phyloP scores from a whole-genome alignment of 2,797 vertebrate genomes.

The Potorous gilbertii region DNA sequence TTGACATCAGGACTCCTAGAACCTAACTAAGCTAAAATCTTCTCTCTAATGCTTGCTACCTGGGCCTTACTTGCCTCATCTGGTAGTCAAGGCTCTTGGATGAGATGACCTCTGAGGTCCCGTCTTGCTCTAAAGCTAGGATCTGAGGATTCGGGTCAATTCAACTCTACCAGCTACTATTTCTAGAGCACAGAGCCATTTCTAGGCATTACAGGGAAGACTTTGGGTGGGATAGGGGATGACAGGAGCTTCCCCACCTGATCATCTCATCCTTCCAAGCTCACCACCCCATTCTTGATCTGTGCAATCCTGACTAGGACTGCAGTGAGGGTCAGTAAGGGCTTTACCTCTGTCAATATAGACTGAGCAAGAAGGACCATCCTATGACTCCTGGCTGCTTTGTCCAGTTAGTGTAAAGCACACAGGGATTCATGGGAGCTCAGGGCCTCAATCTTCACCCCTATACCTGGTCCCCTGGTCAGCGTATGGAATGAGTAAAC shows the following conservation, averaged over 20 bases:
- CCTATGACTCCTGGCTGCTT: background rate
- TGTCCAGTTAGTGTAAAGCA: background rate
- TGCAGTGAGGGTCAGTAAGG: background rate
- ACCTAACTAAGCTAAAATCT: background rate
- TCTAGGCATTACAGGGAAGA: rapidly evolving
- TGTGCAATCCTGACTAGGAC: background rate
- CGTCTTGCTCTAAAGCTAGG: background rate
- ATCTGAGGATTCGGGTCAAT: background rate
- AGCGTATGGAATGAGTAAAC: background rate
- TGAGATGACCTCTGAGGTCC: background rate
- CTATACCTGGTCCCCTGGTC: background rate
- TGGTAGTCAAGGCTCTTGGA: background rate
- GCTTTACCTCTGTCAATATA: background rate
- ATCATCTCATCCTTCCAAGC: background rate
- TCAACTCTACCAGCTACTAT: background rate
- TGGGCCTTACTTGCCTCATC: background rate
- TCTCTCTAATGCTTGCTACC: background rate
- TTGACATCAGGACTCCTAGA: background rate
- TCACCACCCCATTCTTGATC: background rate
- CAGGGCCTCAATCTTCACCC: rapidly evolving
- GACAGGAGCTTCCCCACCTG: background rate
- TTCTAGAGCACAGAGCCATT: background rate
- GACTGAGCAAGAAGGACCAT: background rate
- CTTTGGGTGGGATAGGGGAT: background rate
- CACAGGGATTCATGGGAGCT: background rate